Percentiles rank a stretch among this genome's conserved stretches.
These are phyloP conservation scores for Salarias fasciatus DNA, from an alignment of 2,797 vertebrate genomes.

Conservation along the genomic window DNA sequence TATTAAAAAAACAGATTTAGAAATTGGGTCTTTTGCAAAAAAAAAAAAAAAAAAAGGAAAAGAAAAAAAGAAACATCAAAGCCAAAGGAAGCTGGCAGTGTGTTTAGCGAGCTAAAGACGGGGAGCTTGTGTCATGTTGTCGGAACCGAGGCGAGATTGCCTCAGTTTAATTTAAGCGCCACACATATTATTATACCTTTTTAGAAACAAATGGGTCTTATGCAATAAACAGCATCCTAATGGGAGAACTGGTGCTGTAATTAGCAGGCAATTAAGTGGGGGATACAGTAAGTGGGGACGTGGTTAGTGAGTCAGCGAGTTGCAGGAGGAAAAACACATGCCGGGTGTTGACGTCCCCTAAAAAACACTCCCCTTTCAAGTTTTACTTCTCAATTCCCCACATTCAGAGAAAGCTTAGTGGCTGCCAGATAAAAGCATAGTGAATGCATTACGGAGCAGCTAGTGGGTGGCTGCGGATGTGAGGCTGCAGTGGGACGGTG, in stretches of 20 bases:
- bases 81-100: constrained; percentile 12
- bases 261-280: constrained; percentile 51
- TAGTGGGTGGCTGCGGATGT: constrained; percentile 17
- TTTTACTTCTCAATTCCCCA: constrained; percentile 10
- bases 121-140: constrained; percentile 23
- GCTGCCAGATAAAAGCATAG: constrained; percentile 1
- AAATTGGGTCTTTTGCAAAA: constrained; percentile 18
- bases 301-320: constrained; percentile 48
- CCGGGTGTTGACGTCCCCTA: constrained; percentile 25
- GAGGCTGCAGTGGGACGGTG: constrained; percentile 27
- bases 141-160: constrained; percentile 22
- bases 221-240: constrained; percentile 42
- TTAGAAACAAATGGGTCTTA: constrained; percentile 47
- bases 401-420: constrained; percentile 14
- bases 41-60: constrained; percentile 20
- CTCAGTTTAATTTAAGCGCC: constrained; percentile 22
- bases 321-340: constrained; percentile 30
- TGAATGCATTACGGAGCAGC: constrained; percentile 10
- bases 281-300: constrained; percentile 32
- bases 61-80: constrained; percentile 12
- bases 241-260: constrained; percentile 54
- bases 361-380: constrained; percentile 1
- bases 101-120: constrained; percentile 14
- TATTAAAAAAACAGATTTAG: constrained; percentile 26
- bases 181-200: constrained; percentile 41